phyloP scores from a whole-genome alignment of 2,888 invertebrate genomes.

The Xestia xanthographa region DNA sequence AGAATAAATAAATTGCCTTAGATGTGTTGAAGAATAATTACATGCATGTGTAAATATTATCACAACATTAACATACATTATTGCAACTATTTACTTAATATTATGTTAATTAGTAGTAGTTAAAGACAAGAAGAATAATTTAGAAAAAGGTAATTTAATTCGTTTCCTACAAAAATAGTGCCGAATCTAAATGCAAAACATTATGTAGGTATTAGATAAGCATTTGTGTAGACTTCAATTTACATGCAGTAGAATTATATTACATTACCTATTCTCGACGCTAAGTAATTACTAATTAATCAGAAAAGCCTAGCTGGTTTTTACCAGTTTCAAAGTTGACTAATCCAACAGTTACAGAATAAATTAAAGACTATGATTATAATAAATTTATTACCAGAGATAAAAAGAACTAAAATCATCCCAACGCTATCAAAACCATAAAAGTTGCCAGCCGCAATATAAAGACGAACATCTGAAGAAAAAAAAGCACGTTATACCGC shows the following conservation, averaged over 20 bases:
- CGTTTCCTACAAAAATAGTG: background rate
- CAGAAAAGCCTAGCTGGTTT: background rate
- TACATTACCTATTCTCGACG: background rate
- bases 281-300: background rate
- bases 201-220: background rate
- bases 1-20: background rate
- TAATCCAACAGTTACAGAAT: background rate
- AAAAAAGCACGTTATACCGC: slow-evolving; percentile 64
- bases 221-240: slow-evolving; percentile 24
- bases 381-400: slow-evolving; percentile 25
- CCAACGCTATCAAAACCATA: slow-evolving; percentile 48
- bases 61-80: slow-evolving; percentile 13
- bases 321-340: background rate
- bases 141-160: background rate
- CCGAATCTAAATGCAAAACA: slow-evolving; percentile 6
- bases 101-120: background rate
- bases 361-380: background rate
- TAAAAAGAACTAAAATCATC: slow-evolving; percentile 20
- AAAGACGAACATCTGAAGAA: slow-evolving; percentile 51
- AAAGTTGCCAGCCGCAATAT: slow-evolving; percentile 52
- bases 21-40: slow-evolving; percentile 11
- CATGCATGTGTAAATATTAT: background rate
- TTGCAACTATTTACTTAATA: slow-evolving; percentile 26
- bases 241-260: slow-evolving; percentile 10
- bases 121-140: slow-evolving; percentile 16